Percentiles rank a stretch among this genome's conserved stretches.
These are phyloP conservation scores for Sinotaia quadrata DNA, from an alignment of 2,888 invertebrate genomes.

Conservation along the genomic window DNA sequence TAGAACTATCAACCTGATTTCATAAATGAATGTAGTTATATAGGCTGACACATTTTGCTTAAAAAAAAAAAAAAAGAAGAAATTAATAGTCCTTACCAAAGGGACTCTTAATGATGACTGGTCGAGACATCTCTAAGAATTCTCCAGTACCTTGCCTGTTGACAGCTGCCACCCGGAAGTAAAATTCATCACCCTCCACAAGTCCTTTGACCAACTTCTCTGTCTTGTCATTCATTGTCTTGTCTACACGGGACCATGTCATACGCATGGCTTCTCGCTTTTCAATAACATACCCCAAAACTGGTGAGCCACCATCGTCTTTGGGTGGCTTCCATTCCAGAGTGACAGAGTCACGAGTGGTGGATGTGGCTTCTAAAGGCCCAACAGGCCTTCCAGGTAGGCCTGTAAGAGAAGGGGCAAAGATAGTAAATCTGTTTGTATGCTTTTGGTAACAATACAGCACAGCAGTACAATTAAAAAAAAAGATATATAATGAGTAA, in stretches of 20 bases:
- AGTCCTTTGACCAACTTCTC: conserved; percentile 77
- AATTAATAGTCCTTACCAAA: conserved; percentile 77
- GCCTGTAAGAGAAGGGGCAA: too few species aligned
- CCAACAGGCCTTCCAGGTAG: conserved; percentile 68
- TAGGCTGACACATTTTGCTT: background rate
- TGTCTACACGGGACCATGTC: conserved; percentile 63
- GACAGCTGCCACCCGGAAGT: conserved; percentile 88
- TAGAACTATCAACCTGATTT: too few species aligned
- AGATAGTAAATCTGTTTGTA: too few species aligned
- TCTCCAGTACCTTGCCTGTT: conserved; percentile 89
- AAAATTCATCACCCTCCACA: conserved; percentile 84
- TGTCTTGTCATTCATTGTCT: conserved; percentile 71
- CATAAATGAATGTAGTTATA: too few species aligned
- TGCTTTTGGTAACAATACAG: too few species aligned
- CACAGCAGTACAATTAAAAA: too few species aligned
- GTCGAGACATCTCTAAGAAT: conserved; percentile 73
- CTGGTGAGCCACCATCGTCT: conserved; percentile 73
- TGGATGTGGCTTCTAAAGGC: conserved; percentile 72
- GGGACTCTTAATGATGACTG: conserved; percentile 79
- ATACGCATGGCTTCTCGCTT: conserved; percentile 77
- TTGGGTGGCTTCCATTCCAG: conserved; percentile 74
- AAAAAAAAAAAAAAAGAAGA: background rate
- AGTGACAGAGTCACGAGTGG: conserved; percentile 74
- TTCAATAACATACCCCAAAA: conserved; percentile 80
- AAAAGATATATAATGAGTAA: too few species aligned